phyloP scores from a whole-genome alignment of 2,888 invertebrate genomes.

The Galerucella pusilla region DNA sequence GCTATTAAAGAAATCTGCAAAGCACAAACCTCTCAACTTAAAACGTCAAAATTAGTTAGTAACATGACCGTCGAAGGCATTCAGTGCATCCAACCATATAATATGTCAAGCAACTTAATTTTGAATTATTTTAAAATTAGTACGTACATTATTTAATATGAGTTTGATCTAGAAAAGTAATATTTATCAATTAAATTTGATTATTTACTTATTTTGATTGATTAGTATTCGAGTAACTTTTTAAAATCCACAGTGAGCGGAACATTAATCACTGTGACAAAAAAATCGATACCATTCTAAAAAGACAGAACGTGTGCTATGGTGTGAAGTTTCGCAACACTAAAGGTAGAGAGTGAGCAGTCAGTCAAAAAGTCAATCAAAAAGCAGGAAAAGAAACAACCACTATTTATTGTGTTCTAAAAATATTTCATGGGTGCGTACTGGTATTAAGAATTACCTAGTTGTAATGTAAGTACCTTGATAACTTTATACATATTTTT shows the following conservation, averaged over 20 bases:
- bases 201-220: too few species aligned
- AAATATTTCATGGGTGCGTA: conserved; percentile 28
- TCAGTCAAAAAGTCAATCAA: conserved; percentile 32
- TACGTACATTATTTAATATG: too few species aligned
- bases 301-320: conserved; percentile 2
- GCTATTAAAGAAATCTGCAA: too few species aligned
- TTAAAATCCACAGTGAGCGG: not conserved
- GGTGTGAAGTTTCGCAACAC: conserved; percentile 25
- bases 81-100: too few species aligned
- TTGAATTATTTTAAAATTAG: too few species aligned
- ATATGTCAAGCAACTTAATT: too few species aligned
- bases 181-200: too few species aligned
- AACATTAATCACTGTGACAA: conserved; percentile 7
- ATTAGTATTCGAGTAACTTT: too few species aligned
- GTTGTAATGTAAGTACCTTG: conserved; percentile 25
- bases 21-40: too few species aligned
- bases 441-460: conserved; percentile 19
- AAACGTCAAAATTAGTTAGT: too few species aligned
- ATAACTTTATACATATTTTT: conserved; percentile 3
- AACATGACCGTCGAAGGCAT: too few species aligned
- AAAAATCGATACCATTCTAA: conserved; percentile 24
- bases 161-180: too few species aligned
- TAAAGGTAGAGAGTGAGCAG: conserved; percentile 18
- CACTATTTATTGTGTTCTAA: conserved; percentile 33
- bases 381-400: conserved; percentile 33